A percentile compares a stretch with the other conserved stretches of the same genome.
These are phyloP conservation scores for Melanerpes formicivorus DNA, from an alignment of 2,113 vertebrate species.

Conservation along the genomic window DNA sequence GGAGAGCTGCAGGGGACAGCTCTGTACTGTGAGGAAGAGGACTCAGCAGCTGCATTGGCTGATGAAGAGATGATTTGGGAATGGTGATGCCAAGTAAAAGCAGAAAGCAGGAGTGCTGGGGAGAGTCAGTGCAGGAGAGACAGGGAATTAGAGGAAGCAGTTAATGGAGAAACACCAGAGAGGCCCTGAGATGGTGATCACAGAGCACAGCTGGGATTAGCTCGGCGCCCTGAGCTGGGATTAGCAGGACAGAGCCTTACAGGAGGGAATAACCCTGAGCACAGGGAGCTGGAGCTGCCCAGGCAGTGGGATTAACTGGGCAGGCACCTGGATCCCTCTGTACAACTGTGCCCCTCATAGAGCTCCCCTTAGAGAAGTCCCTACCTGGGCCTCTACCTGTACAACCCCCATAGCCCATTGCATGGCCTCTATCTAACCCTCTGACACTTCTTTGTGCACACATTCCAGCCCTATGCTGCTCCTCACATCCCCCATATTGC, in stretches of 20 bases:
- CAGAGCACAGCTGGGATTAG: neutral
- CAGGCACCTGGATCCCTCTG: neutral
- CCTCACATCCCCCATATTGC: no score
- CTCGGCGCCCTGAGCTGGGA: neutral
- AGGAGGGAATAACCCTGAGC: accelerated
- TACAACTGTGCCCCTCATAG: accelerated
- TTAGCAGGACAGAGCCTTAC: neutral
- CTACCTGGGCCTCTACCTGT: accelerated
- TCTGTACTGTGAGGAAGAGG: accelerated
- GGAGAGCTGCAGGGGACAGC: neutral
- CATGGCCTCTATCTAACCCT: accelerated
- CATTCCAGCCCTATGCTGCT: neutral
- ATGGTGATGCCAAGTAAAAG: neutral
- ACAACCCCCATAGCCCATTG: neutral
- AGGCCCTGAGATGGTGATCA: neutral
- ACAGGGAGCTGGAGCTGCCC: neutral
- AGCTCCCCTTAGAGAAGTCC: neutral
- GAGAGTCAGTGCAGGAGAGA: neutral
- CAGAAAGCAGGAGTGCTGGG: neutral
- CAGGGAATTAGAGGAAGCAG: accelerated
- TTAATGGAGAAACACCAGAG: neutral
- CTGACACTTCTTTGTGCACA: neutral
- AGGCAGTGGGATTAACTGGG: neutral
- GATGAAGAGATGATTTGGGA: neutral
- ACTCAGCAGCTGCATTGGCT: neutral